Evolutionary conservation across 2,113 vertebrate genomes (phyloP), one percentile per base, ranked within the genome.

Genomic region (Prionailurus bengalensis): DNA sequence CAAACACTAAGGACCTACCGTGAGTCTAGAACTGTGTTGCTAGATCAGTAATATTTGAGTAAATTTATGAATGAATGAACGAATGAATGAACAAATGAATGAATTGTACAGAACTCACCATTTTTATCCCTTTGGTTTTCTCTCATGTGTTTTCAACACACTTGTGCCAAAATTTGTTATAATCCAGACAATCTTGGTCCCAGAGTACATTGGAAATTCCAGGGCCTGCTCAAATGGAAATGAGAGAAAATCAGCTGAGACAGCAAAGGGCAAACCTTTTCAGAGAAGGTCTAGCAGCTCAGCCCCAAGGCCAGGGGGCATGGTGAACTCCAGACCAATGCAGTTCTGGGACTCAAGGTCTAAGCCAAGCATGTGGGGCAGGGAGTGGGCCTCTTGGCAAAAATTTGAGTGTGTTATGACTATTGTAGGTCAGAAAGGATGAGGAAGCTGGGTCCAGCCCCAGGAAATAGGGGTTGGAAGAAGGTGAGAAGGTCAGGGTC

Each of bases 21-120:
- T 42, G 81, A 27, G 21, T 88, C 25, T 91, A 53, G 58, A 87
- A 58, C 0, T 29, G 39, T 79, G 33, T 25, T 45, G 17, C 93
- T 79, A 39, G 53, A 36, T 29, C 27, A n/a, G 73, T 21, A 27
- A 29, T 7, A 55, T n/a, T 73, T 53, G 36, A 94, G 66, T 55
- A 58, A 74, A 81, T 86, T 73, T 53, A 55, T 17, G 95, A 96
- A 68, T 79, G 36, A 94, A 68, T 87, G 58, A 65, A 68, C 81
- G 58, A 65, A 53, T 23, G 15, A 29, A n/a, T 89, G 33, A 94
- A 70, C n/a, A 29, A 29, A 65, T 23, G 15, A 29, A n/a, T 89
- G 33, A 68, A n/a, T 82, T 82, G 51, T 3, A 58, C 0, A 25
- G 36, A 95, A 51, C 19, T 51, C 11, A 13, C 16, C 23, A 31